Base-by-base conservation (phyloP, 2,113 vertebrate genomes). In the Dipodomys stephensi region DNA sequence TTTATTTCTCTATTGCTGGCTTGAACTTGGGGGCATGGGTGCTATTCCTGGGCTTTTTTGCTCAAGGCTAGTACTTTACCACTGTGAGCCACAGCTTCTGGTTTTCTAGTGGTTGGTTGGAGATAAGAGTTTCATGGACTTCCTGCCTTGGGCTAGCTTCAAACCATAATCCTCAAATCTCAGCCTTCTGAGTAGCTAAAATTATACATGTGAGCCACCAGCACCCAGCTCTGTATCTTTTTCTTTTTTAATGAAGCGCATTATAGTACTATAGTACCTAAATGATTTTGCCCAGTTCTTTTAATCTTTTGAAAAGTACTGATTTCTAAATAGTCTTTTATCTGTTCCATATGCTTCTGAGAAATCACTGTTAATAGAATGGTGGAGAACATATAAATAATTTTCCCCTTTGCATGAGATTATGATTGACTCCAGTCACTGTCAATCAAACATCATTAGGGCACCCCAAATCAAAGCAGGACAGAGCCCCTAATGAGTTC, bases 261-360 rank as follows among this genome's bases (percentile, higher is more conserved):
- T 96, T 98, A 98, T 97, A 96, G 96, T 94, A 97, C 97, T 98
- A 98, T 97, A 96, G 96, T 94, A 97, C 97, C 97, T 96, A 98
- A 98, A 96, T 95, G 96, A 96, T 96, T 98, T 98, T 96, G 97
- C 97, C 97, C 96, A 97, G 95, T 96, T 97, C 96, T 98, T 98
- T 97, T 97, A 97, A 96, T 97, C 94, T 97, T 95, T 98, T 97
- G 96, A 94, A 98, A 97, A 97, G 94, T 97, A 79, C 96, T 97
- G 97, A 97, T 98, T 98, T 98, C 96, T 97, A 97, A 98, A 97
- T 97, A 97, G 97, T 89, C 94, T 77, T 12, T 98, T 98, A 98
- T 98, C 97, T 90, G 57, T 98, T 98, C 98, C 98, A 98, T 97
- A 98, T 98, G 98, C 94, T 96, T 90, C 94, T 96, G 97, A 98